Evolutionary conservation across 2,888 invertebrate species (phyloP).

Genomic region (Drosophila neutralis): DNA sequence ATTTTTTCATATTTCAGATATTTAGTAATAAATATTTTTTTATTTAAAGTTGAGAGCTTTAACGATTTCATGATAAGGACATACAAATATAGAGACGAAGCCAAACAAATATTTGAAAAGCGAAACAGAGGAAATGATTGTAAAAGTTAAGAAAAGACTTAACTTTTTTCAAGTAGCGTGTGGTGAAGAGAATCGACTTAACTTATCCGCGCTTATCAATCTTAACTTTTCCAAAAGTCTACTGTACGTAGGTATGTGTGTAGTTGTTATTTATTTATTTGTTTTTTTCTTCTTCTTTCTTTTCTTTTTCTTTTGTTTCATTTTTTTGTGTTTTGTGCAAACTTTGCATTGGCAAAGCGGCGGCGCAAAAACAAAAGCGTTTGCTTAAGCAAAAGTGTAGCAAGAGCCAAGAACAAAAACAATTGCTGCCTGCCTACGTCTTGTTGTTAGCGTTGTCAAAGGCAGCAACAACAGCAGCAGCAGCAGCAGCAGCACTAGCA

Average conservation of each 20-base stretch:
- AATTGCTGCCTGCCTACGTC: constrained; percentile 40
- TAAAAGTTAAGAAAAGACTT: neutral
- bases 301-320: constrained; percentile 14
- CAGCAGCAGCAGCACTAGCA: neutral
- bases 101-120: neutral
- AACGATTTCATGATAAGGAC: neutral
- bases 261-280: constrained; percentile 4
- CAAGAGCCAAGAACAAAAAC: constrained; percentile 23
- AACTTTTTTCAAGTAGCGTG: neutral
- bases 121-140: neutral
- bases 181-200: neutral
- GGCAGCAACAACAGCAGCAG: constrained; percentile 25
- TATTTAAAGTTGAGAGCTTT: neutral
- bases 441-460: constrained; percentile 59
- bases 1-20: neutral
- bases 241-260: neutral
- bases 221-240: neutral
- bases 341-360: constrained; percentile 56
- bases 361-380: constrained; percentile 29
- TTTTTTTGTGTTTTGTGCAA: constrained; percentile 33
- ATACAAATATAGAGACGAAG: neutral
- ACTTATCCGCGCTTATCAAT: neutral
- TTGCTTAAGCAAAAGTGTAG: constrained; percentile 52
- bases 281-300: constrained; percentile 27
- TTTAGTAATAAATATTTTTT: neutral